phyloP scores from a whole-genome alignment of 2,888 invertebrate species.

The Mythimna pallens region DNA sequence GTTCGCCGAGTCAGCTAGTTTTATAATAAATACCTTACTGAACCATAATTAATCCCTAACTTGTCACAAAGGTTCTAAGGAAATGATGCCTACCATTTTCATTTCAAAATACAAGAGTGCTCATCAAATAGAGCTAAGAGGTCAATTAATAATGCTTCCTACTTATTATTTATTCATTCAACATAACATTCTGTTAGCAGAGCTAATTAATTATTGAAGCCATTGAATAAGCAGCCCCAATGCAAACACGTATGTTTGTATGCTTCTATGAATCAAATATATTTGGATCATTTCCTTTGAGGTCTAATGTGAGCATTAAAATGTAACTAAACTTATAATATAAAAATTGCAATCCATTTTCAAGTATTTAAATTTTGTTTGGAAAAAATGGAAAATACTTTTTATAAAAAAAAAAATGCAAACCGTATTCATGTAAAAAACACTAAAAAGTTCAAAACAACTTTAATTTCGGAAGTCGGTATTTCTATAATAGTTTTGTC shows the following conservation, averaged over 20 bases:
- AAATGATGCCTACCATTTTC: no score
- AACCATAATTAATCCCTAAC: no score
- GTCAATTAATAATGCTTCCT: conserved; percentile 18
- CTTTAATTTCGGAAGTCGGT: no score
- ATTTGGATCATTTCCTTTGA: conserved; percentile 10
- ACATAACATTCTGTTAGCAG: conserved; percentile 28
- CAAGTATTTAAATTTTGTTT: no score
- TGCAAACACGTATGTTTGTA: conserved; percentile 40
- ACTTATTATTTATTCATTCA: conserved; percentile 29
- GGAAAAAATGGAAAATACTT: no score
- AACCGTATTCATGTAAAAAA: no score
- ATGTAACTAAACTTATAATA: neutral
- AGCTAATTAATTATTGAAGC: conserved; percentile 49
- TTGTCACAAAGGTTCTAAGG: no score
- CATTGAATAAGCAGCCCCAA: conserved; percentile 19
- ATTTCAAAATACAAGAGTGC: neutral
- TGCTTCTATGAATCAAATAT: conserved; percentile 30
- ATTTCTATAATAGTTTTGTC: no score
- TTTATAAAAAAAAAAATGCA: no score
- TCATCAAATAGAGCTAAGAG: conserved; percentile 20
- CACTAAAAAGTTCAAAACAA: no score
- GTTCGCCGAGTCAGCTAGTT: no score
- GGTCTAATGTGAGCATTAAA: neutral
- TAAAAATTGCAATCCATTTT: neutral
- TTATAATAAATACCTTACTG: no score